Conservation (phyloP, 2,113 vertebrate genomes). For the Brachionichthys hirsutus region DNA sequence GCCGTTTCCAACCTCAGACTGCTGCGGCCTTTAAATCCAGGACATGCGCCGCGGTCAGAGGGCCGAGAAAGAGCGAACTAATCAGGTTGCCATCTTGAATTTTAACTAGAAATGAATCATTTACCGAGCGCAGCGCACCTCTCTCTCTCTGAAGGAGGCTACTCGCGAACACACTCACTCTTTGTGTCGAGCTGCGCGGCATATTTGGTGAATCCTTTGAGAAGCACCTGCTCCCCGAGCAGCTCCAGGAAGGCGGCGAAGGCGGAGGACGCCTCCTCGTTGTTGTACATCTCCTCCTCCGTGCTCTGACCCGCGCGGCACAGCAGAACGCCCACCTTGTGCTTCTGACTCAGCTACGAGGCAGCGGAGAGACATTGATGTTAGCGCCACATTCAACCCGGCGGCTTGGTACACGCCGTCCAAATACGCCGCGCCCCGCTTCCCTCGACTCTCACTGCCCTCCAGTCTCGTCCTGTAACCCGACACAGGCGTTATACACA, state of each 20-base stretch:
- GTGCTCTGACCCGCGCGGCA: constrained; percentile 92
- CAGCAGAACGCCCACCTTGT: constrained; percentile 94
- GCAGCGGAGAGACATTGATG: constrained; percentile 12
- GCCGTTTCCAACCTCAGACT: background rate
- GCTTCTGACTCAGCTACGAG: constrained; percentile 86
- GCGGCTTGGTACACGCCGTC: constrained; percentile 25
- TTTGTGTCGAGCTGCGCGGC: constrained; percentile 94
- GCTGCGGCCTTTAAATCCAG: background rate
- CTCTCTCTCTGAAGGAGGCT: background rate
- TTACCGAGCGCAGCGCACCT: no score
- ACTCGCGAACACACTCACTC: constrained; percentile 77
- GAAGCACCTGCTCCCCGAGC: constrained; percentile 87
- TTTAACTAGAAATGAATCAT: background rate
- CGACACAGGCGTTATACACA: constrained; percentile 3
- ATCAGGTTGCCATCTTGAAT: background rate
- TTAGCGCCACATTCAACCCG: constrained; percentile 2
- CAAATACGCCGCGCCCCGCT: constrained; percentile 47
- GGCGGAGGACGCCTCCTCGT: constrained; percentile 85
- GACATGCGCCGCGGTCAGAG: background rate
- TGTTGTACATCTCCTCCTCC: constrained; percentile 99
- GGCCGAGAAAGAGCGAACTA: background rate
- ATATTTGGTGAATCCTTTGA: constrained; percentile 87
- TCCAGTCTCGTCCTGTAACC: constrained; percentile 20
- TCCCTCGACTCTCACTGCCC: constrained; percentile 22
- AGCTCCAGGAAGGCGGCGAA: constrained; percentile 88